Conservation (phyloP, 2,797 vertebrate genomes). For the Pristis pectinata region DNA sequence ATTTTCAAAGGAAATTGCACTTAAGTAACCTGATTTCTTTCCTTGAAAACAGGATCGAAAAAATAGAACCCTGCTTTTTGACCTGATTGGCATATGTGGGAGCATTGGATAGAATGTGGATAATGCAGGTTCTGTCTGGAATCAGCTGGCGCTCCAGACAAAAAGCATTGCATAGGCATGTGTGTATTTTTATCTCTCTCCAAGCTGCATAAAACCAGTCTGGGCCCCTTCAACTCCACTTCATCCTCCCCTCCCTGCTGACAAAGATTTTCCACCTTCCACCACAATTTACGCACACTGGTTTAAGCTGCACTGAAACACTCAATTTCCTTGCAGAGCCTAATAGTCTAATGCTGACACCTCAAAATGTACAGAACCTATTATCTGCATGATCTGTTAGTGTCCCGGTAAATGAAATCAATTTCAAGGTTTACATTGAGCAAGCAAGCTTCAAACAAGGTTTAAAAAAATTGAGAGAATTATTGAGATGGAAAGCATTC, state of each 20-base stretch:
- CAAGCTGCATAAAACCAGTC: background rate
- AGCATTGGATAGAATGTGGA: background rate
- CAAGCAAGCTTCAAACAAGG: background rate
- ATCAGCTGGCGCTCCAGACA: background rate
- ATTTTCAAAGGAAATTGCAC: background rate
- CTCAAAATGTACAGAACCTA: background rate
- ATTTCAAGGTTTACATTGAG: background rate
- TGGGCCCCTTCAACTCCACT: background rate
- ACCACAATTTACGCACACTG: background rate
- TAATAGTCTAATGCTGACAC: background rate
- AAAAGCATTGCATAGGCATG: background rate
- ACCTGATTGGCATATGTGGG: background rate
- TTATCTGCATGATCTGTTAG: background rate
- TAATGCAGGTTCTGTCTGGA: background rate
- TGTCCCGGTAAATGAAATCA: background rate
- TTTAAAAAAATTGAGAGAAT: background rate
- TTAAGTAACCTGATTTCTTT: background rate
- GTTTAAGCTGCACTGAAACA: background rate
- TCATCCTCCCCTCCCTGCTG: background rate
- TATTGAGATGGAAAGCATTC: background rate
- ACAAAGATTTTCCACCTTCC: background rate
- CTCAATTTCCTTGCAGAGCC: background rate
- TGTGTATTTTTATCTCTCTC: background rate
- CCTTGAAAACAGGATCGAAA: background rate
- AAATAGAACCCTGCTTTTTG: background rate